Base-by-base conservation (phyloP, 2,888 invertebrate species). In the Thera obeliscata region DNA sequence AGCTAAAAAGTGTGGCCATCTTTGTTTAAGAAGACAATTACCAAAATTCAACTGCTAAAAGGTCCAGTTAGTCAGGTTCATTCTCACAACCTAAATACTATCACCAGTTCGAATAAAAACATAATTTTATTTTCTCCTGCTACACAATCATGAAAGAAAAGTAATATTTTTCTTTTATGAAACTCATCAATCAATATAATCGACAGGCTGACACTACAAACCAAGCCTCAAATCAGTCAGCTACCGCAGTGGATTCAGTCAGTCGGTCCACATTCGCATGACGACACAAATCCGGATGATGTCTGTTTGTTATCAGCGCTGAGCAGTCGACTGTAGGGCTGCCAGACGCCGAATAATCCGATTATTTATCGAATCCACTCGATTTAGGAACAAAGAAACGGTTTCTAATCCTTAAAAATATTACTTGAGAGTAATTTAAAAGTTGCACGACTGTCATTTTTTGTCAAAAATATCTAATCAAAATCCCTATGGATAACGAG, bases 251-350 rank as follows among this genome's bases (percentile, higher is more conserved):
- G 55, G 67, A 63, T 61, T 66, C 56, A 61, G 65, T 64, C 71
- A 74, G 73, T 75, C 78, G 72, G 55, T 61, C 41, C 61, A 22
- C 43, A 80, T 87, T 76, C 90, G 90, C 91, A 86, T 91, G 93
- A 91, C 87, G 93, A 86, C 92, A 88, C 92, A 91, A 94, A 94
- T 91, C 94, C 93, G 92, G 92, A 91, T 93, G 88, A 91, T 91
- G 90, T 89, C 89, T 91, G 90, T 92, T 90, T 92, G 92, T 93
- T 94, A 94, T 94, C 94, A 90, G 91, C 87, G 83, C 81, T 85
- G 87, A 85, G 91, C 94, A 93, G 86, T 88, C 90, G 87, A 81
- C 85, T 85, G 84, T 80, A 88, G 88, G 91, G 91, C 76, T 88
- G 86, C 83, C 79, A 79, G 79, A 78, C 80, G 77, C 78, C 74